Conservation (phyloP, 2,888 invertebrate genomes). For the Lamproptera curius region DNA sequence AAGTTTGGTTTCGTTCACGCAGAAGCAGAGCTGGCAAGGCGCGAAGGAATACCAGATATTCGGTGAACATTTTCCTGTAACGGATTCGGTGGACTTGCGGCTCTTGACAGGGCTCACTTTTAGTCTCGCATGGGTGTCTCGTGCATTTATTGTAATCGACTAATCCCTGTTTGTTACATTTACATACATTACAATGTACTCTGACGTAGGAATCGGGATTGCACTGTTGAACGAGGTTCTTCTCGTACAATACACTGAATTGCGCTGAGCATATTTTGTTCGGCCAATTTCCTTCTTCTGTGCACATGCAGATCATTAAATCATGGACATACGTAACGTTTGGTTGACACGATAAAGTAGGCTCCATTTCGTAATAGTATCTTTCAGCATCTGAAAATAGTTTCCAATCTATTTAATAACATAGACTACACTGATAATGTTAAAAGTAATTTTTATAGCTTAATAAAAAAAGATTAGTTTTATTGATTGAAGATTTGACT, state of each 20-base stretch:
- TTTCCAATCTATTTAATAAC: no score
- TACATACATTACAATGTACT: conserved; percentile 54
- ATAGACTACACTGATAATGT: no score
- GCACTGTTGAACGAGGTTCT: conserved; percentile 32
- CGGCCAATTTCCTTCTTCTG: conserved; percentile 46
- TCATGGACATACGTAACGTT: conserved; percentile 39
- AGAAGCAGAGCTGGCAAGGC: conserved; percentile 58
- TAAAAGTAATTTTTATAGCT: no score
- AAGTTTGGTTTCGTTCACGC: conserved; percentile 46
- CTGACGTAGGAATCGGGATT: conserved; percentile 40
- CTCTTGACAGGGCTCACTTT: conserved; percentile 1
- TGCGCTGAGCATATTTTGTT: conserved; percentile 34
- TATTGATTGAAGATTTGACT: no score
- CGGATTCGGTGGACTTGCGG: conserved; percentile 23
- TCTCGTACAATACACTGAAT: conserved; percentile 13
- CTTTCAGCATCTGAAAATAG: no score
- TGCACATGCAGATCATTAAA: conserved; percentile 45
- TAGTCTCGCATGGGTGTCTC: conserved; percentile 40
- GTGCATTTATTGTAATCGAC: conserved; percentile 47
- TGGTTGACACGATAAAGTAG: conserved; percentile 36
- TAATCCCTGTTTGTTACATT: conserved; percentile 42
- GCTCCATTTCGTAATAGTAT: no score
- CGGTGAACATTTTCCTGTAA: conserved; percentile 42
- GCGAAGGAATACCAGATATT: conserved; percentile 54
- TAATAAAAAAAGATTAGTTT: no score